Evolutionary conservation across 2,888 invertebrate genomes (phyloP).

Genomic region (Plutella xylostella): DNA sequence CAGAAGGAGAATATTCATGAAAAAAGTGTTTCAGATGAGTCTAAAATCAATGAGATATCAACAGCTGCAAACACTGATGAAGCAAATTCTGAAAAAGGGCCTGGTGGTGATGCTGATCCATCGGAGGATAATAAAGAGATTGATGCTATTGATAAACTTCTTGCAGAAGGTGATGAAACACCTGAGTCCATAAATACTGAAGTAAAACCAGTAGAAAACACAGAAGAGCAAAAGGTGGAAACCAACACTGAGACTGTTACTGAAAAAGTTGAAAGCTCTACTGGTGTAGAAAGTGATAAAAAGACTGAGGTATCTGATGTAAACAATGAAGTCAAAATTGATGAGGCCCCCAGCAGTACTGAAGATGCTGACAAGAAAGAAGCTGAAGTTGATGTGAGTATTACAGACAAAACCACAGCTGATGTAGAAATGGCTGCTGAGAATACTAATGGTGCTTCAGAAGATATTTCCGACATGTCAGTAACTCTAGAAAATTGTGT

Average conservation of each 20-base stretch:
- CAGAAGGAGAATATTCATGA: constrained; percentile 4
- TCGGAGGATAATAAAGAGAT: background rate
- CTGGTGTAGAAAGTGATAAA: background rate
- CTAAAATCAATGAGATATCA: too few relatives aligned
- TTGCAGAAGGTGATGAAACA: background rate
- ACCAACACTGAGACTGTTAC: background rate
- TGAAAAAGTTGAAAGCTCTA: background rate
- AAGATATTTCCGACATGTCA: too few relatives aligned
- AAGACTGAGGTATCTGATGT: background rate
- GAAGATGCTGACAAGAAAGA: background rate
- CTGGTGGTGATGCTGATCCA: constrained; percentile 4
- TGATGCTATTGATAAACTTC: background rate
- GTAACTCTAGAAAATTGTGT: constrained; percentile 17
- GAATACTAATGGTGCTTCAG: constrained; percentile 13
- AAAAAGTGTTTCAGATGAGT: constrained; percentile 11
- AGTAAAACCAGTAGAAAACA: background rate
- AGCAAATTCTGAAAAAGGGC: too few relatives aligned
- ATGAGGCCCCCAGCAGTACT: background rate
- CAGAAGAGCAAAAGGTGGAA: background rate
- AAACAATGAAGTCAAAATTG: constrained; percentile 1
- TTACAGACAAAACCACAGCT: constrained; percentile 9
- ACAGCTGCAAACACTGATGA: too few relatives aligned
- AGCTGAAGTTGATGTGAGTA: background rate
- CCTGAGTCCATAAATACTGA: constrained; percentile 1
- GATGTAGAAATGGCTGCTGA: constrained; percentile 8